A percentile compares a stretch with the other conserved stretches of the same genome.
Conservation (phyloP, 2,888 invertebrate genomes). For the Hanleya hanleyi region DNA sequence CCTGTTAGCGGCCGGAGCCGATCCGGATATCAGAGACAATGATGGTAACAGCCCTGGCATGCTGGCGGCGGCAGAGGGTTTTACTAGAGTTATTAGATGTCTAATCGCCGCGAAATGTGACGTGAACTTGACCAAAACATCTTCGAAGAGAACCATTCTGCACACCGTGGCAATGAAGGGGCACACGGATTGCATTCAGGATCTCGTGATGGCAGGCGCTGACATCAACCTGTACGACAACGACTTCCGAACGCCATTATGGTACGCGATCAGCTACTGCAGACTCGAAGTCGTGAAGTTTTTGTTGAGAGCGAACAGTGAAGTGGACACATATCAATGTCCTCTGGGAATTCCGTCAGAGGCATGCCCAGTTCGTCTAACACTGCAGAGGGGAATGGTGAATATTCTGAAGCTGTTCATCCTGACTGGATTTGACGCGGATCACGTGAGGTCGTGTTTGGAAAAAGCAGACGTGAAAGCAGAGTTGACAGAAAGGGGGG, state of each 20-base stretch:
- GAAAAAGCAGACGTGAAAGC: constrained; percentile 33
- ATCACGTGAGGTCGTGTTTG: constrained; percentile 49
- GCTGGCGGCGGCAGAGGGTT: constrained; percentile 68
- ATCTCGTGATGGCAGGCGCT: constrained; percentile 55
- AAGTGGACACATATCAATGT: constrained; percentile 58
- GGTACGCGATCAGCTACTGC: constrained; percentile 65
- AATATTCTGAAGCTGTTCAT: constrained; percentile 64
- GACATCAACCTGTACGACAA: constrained; percentile 57
- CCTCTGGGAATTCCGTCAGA: constrained; percentile 35
- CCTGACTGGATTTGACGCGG: constrained; percentile 60
- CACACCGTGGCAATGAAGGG: constrained; percentile 69
- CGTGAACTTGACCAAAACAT: constrained; percentile 57
- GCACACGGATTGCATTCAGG: constrained; percentile 58
- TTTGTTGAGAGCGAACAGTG: constrained; percentile 61
- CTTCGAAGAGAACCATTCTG: constrained; percentile 54
- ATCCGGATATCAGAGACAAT: constrained; percentile 58
- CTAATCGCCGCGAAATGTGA: constrained; percentile 55
- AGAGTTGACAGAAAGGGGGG: constrained; percentile 39
- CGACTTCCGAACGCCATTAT: constrained; percentile 57
- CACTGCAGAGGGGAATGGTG: constrained; percentile 47
- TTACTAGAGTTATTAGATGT: constrained; percentile 58
- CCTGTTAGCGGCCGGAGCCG: constrained; percentile 60
- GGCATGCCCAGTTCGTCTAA: constrained; percentile 54
- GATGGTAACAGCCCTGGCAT: constrained; percentile 65
- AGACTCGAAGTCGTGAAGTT: constrained; percentile 55